Percentiles rank a stretch among this genome's conserved stretches.
phyloP scores from a whole-genome alignment of 2,797 vertebrate species.

The Microctenopoma lineatum region DNA sequence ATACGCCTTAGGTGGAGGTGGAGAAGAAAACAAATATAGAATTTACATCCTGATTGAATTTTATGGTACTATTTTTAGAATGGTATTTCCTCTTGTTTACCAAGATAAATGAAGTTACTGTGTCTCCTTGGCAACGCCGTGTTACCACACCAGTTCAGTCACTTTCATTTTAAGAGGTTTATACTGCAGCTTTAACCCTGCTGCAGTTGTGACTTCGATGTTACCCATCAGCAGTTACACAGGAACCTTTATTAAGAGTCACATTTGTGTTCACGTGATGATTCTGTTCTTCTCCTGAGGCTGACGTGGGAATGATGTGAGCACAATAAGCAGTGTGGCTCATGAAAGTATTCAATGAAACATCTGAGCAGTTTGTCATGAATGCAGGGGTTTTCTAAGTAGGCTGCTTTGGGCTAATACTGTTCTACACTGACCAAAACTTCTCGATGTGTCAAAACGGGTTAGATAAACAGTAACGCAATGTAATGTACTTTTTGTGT shows the following conservation, averaged over 20 bases:
- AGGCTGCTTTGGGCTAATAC: not conserved
- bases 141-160: not conserved
- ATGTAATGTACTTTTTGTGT: slow-evolving; percentile 4
- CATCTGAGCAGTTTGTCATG: not conserved
- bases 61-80: slow-evolving; percentile 84
- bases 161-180: not conserved
- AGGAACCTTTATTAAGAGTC: not conserved
- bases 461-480: not conserved
- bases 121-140: slow-evolving; percentile 63
- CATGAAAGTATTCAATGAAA: not conserved
- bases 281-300: not conserved
- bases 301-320: slow-evolving; percentile 37
- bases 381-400: not conserved
- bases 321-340: not conserved
- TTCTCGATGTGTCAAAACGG: not conserved
- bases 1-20: slow-evolving; percentile 78
- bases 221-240: not conserved
- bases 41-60: slow-evolving; percentile 86
- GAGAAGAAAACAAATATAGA: slow-evolving; percentile 80
- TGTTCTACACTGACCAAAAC: not conserved
- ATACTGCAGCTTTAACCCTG: not conserved
- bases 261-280: not conserved
- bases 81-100: slow-evolving; percentile 84
- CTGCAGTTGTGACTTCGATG: not conserved
- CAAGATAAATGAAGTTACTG: slow-evolving; percentile 76